Evolutionary conservation across 2,113 vertebrate genomes (phyloP).

Genomic region (Pao palembangensis): DNA sequence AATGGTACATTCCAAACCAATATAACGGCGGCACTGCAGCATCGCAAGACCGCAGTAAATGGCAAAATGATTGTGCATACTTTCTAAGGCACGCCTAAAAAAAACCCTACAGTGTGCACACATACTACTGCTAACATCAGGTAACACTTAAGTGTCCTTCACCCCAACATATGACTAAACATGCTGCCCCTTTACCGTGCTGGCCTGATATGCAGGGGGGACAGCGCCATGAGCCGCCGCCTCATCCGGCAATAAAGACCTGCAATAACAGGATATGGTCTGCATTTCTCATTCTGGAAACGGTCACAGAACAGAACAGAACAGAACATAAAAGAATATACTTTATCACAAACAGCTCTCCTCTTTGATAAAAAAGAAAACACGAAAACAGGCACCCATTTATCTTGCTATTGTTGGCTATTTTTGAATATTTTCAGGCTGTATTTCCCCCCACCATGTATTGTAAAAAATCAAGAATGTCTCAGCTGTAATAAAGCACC

Average conservation of each 20-base stretch:
- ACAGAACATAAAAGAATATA: no score
- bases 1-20: conserved; percentile 78
- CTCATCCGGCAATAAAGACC: conserved; percentile 66
- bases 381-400: conserved; percentile 36
- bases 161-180: conserved; percentile 73
- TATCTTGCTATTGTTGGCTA: conserved; percentile 23
- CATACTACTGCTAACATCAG: conserved; percentile 76
- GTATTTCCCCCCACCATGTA: conserved; percentile 42
- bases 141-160: conserved; percentile 77
- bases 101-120: conserved; percentile 67
- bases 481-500: conserved; percentile 54
- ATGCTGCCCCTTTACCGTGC: conserved; percentile 56
- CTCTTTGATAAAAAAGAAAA: conserved; percentile 60
- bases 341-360: conserved; percentile 74
- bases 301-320: no score
- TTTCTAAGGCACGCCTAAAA: conserved; percentile 75
- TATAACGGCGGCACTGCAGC: conserved; percentile 76
- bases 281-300: conserved; percentile 70
- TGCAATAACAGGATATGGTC: conserved; percentile 78
- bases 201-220: conserved; percentile 39
- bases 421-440: conserved; percentile 33
- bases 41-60: conserved; percentile 79
- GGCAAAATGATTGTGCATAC: conserved; percentile 77
- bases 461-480: conserved; percentile 72
- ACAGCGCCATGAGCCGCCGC: conserved; percentile 33